Evolutionary conservation across 2,113 vertebrate species (phyloP).

Genomic region (Lepisosteus osseus): DNA sequence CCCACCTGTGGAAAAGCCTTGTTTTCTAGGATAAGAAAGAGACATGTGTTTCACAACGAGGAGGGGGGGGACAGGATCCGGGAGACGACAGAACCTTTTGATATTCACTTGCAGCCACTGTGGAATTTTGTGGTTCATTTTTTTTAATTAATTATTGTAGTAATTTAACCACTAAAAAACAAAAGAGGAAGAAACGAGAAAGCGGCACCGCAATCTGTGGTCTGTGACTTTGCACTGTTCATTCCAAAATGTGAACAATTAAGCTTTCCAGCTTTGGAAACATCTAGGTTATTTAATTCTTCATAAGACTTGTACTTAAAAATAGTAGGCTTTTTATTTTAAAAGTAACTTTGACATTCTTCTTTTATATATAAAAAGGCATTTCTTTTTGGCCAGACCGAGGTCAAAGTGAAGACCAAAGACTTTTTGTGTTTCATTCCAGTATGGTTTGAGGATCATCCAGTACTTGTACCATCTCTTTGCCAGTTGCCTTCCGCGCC

Average conservation of each 20-base stretch:
- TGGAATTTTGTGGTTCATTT: conserved; percentile 20
- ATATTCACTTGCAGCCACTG: conserved; percentile 21
- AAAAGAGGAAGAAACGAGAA: conserved; percentile 30
- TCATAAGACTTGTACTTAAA: conserved; percentile 8
- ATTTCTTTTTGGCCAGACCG: not conserved
- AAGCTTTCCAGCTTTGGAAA: conserved; percentile 50
- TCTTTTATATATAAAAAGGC: not conserved
- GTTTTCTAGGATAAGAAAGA: not conserved
- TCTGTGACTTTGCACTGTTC: conserved; percentile 50
- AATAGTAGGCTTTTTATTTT: not conserved
- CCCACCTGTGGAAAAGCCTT: too few species aligned
- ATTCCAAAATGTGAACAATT: conserved; percentile 60
- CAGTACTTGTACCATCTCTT: too few species aligned
- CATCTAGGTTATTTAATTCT: conserved; percentile 45
- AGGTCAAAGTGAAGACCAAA: not conserved
- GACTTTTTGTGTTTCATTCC: not conserved
- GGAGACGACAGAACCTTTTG: not conserved
- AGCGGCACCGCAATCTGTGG: conserved; percentile 27
- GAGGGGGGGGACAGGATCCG: not conserved
- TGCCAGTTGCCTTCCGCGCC: too few species aligned
- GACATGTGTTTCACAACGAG: not conserved
- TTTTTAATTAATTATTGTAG: conserved; percentile 34
- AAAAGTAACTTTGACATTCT: not conserved
- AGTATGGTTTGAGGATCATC: not conserved
- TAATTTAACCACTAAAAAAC: conserved; percentile 53